phyloP scores from a whole-genome alignment of 2,797 vertebrate genomes.

The Melanotaenia boesemani region DNA sequence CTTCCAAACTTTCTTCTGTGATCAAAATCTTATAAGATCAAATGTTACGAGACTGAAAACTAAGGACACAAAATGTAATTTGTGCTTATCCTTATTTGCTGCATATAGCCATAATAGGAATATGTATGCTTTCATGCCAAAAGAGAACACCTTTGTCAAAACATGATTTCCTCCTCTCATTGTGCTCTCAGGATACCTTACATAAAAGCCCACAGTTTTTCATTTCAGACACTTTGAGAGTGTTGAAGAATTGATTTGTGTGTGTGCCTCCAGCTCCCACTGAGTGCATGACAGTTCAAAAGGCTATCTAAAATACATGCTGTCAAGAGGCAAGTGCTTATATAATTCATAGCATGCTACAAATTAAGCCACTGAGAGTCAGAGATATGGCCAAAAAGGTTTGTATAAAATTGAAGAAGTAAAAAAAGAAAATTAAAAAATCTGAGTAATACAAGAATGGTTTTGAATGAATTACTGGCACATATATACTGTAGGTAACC shows the following conservation, averaged over 20 bases:
- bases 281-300: constrained; percentile 70
- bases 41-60: constrained; percentile 14
- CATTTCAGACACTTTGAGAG: constrained; percentile 70
- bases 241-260: constrained; percentile 69
- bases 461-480: constrained; percentile 8
- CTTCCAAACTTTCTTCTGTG: constrained; percentile 40
- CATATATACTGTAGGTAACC: constrained; percentile 6
- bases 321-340: constrained; percentile 57
- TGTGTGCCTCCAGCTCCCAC: constrained; percentile 57
- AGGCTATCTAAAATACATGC: constrained; percentile 67
- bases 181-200: constrained; percentile 48
- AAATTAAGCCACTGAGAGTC: constrained; percentile 36
- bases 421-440: background rate
- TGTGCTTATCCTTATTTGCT: constrained; percentile 2
- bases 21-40: constrained; percentile 21
- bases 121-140: constrained; percentile 20
- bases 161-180: constrained; percentile 40
- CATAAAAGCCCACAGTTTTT: constrained; percentile 63
- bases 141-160: constrained; percentile 46
- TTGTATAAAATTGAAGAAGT: constrained; percentile 17
- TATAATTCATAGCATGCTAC: constrained; percentile 50
- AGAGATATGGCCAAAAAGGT: constrained; percentile 19
- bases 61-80: constrained; percentile 19
- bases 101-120: constrained; percentile 2
- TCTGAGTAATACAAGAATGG: background rate